Percentiles rank a stretch among this genome's conserved stretches.
Conservation (phyloP, 1,140 invertebrate species). For the Bombus breviceps region DNA sequence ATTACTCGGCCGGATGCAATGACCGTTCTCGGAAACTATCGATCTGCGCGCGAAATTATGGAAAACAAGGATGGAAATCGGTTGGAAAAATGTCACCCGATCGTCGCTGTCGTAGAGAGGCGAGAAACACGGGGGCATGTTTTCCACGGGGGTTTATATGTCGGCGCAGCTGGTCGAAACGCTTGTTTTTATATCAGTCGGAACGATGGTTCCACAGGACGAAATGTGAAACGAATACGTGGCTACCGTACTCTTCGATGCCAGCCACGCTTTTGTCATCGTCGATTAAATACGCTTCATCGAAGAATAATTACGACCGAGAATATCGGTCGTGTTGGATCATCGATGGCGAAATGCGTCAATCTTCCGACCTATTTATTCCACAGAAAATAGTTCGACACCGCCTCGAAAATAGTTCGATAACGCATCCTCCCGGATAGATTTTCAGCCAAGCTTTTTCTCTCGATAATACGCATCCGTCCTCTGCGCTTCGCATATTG, state of each 20-base stretch:
- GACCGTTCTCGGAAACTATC: background rate
- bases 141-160: background rate
- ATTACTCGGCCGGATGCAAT: background rate
- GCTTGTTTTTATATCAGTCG: conserved; percentile 49
- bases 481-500: no score
- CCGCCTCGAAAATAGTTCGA: background rate
- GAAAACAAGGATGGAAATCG: background rate
- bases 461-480: background rate
- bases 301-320: conserved; percentile 65
- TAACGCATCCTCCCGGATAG: background rate
- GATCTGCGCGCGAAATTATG: background rate
- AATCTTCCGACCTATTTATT: conserved; percentile 55
- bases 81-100: background rate
- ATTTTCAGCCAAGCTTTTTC: background rate
- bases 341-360: conserved; percentile 45
- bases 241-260: conserved; percentile 13
- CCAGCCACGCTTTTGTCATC: conserved; percentile 42
- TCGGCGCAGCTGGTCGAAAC: conserved; percentile 31
- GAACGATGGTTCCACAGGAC: background rate
- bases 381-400: conserved; percentile 4
- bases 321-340: conserved; percentile 56
- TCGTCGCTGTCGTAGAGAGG: background rate
- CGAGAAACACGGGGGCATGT: background rate
- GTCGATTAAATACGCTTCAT: conserved; percentile 67
- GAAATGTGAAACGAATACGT: conserved; percentile 53